phyloP scores from a whole-genome alignment of 2,113 vertebrate species.

The Epinephelus cyanopodus region DNA sequence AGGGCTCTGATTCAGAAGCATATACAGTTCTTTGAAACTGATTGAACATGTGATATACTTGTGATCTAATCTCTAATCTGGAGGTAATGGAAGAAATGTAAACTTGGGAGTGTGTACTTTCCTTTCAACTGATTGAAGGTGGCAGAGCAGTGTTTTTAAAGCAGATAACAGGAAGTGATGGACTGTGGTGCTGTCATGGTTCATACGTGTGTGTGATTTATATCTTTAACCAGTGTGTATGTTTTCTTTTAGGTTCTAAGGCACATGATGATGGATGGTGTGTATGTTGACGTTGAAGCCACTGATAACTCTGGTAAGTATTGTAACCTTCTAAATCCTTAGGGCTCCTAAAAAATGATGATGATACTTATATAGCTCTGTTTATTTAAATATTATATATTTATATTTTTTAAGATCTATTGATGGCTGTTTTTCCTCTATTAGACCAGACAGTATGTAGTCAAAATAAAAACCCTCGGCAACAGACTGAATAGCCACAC shows the following conservation, averaged over 20 bases:
- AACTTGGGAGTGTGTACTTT: too few species aligned
- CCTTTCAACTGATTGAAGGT: too few species aligned
- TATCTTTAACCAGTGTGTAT: not conserved
- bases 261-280: conserved; percentile 71
- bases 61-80: too few species aligned
- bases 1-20: too few species aligned
- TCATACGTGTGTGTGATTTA: not conserved
- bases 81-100: too few species aligned
- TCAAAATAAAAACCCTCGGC: not conserved
- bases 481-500: not conserved
- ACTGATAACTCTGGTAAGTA: conserved; percentile 83
- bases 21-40: too few species aligned
- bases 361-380: not conserved
- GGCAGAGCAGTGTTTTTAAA: not conserved
- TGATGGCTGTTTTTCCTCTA: too few species aligned
- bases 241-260: conserved; percentile 84
- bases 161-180: not conserved
- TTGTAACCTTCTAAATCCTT: not conserved
- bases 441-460: too few species aligned
- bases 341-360: not conserved
- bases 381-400: too few species aligned
- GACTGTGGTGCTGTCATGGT: not conserved
- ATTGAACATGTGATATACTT: too few species aligned
- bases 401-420: too few species aligned
- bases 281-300: conserved; percentile 83